These are phyloP conservation scores for Macroglossus sobrinus DNA, from an alignment of 2,113 vertebrate genomes.

Conservation along the genomic window DNA sequence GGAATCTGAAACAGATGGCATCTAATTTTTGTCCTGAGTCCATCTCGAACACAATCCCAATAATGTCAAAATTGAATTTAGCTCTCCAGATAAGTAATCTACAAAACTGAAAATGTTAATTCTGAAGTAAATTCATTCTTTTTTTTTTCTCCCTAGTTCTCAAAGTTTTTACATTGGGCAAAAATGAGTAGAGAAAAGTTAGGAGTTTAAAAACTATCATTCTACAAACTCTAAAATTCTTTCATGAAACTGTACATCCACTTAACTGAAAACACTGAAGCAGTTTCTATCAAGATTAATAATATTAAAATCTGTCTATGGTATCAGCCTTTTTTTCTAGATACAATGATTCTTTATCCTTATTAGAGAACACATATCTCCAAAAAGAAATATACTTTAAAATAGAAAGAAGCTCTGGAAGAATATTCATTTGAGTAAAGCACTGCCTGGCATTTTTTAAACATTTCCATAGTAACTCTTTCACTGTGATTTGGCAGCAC, in stretches of 20 bases:
- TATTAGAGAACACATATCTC: conserved; percentile 19
- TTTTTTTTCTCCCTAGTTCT: neutral
- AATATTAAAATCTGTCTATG: neutral
- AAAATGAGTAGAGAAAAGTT: conserved; percentile 22
- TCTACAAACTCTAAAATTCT: conserved; percentile 50
- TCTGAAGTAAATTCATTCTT: conserved; percentile 57
- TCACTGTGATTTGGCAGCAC: neutral
- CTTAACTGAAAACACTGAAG: neutral
- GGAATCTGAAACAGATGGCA: conserved; percentile 72
- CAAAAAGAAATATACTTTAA: neutral
- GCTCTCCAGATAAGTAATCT: conserved; percentile 64
- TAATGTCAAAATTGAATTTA: conserved; percentile 71
- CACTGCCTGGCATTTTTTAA: conserved; percentile 9
- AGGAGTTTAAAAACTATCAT: conserved; percentile 45
- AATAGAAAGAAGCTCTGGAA: conserved; percentile 41
- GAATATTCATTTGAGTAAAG: conserved; percentile 27
- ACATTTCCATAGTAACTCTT: conserved; percentile 44
- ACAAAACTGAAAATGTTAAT: conserved; percentile 59
- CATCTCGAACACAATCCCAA: conserved; percentile 70
- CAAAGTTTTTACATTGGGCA: conserved; percentile 42
- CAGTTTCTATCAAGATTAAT: neutral
- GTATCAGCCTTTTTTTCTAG: neutral
- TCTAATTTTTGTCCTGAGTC: conserved; percentile 56
- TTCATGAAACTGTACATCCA: conserved; percentile 47
- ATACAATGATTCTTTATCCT: conserved; percentile 18